Percentiles rank a stretch among this genome's conserved stretches.
Evolutionary conservation across 2,797 vertebrate species (phyloP).

Genomic region (Acanthurus lineatus): DNA sequence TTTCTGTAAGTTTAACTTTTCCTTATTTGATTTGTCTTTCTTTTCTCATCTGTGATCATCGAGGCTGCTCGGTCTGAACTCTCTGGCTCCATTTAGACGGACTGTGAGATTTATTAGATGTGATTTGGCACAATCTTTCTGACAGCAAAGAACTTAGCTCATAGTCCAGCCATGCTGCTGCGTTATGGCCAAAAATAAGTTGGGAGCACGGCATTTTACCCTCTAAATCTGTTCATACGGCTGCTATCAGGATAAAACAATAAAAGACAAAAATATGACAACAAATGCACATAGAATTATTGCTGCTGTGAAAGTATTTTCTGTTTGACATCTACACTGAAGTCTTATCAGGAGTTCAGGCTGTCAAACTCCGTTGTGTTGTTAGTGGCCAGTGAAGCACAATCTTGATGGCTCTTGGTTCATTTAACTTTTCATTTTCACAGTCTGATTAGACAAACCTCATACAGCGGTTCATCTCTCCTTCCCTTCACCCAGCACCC

Average conservation of each 20-base stretch:
- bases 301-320: not conserved
- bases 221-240: not conserved
- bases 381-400: constrained; percentile 20
- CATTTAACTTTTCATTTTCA: constrained; percentile 34
- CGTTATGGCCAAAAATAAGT: not conserved
- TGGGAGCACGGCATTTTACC: not conserved
- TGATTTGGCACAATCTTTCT: constrained; percentile 15
- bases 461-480: not conserved
- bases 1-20: constrained; percentile 23
- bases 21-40: not conserved
- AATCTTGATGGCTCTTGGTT: constrained; percentile 9
- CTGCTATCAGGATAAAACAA: not conserved
- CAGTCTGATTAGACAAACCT: constrained; percentile 19
- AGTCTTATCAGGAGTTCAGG: not conserved
- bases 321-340: not conserved
- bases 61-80: constrained; percentile 2
- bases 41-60: constrained; percentile 5
- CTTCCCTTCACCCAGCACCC: not conserved
- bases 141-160: constrained; percentile 17
- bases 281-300: not conserved
- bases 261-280: not conserved
- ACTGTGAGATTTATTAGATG: constrained; percentile 29
- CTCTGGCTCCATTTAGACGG: constrained; percentile 13
- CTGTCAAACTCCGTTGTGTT: constrained; percentile 14
- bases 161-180: not conserved